Conservation (phyloP, 2,113 vertebrate genomes). For the Sterna hirundo region DNA sequence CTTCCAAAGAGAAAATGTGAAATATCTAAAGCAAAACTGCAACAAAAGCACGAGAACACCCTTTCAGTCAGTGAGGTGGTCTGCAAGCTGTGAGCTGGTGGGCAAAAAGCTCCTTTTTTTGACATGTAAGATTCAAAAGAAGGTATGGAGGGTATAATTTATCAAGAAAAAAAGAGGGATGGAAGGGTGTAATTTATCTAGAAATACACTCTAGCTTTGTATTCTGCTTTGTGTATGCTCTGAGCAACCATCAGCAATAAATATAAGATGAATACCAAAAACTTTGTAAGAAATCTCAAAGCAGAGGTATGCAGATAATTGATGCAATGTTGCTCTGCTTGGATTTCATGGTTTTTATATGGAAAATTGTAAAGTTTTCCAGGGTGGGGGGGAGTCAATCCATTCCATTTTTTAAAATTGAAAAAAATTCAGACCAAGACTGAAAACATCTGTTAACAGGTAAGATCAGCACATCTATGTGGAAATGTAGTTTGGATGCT, state of each 20-base stretch:
- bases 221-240: not conserved
- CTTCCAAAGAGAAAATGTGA: not conserved
- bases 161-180: not conserved
- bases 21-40: not conserved
- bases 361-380: not conserved
- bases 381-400: not conserved
- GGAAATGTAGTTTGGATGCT: not conserved
- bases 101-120: not conserved
- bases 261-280: not conserved
- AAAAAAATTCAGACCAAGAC: not conserved
- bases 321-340: not conserved
- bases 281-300: not conserved
- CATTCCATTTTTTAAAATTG: not conserved
- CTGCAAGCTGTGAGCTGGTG: not conserved
- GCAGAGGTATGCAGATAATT: not conserved
- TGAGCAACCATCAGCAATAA: not conserved
- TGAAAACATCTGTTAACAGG: not conserved
- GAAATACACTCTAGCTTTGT: not conserved
- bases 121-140: not conserved
- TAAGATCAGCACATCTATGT: not conserved
- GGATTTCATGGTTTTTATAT: not conserved
- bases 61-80: not conserved
- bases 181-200: not conserved
- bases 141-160: not conserved
- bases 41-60: not conserved